Evolutionary conservation across 2,888 invertebrate genomes (phyloP).

Genomic region (Tenthredo scrophulariae): DNA sequence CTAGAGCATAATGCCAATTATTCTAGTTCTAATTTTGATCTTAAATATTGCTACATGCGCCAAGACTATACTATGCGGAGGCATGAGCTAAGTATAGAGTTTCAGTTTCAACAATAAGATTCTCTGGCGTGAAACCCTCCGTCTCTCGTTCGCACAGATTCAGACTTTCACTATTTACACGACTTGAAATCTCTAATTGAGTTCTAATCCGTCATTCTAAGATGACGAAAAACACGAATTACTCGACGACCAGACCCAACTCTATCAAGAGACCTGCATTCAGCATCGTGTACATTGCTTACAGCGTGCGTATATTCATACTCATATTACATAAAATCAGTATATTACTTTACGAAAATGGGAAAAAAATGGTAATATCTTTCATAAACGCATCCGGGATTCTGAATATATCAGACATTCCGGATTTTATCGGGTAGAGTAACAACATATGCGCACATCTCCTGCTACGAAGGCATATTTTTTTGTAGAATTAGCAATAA

Average conservation of each 20-base stretch:
- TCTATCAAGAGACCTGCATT: constrained; percentile 11
- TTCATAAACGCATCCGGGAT: neutral
- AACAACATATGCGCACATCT: neutral
- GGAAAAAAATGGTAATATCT: neutral
- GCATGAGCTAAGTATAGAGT: constrained; percentile 44
- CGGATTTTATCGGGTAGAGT: neutral
- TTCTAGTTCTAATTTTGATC: constrained; percentile 45
- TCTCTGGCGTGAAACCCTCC: constrained; percentile 23
- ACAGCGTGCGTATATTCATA: constrained; percentile 41
- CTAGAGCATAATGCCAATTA: constrained; percentile 32
- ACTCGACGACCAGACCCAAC: neutral
- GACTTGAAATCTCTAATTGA: neutral
- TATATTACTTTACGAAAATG: neutral
- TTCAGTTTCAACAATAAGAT: constrained; percentile 42
- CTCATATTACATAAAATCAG: neutral
- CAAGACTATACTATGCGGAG: neutral
- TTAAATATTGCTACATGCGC: constrained; percentile 16
- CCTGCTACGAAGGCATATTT: neutral
- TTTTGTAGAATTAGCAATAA: neutral
- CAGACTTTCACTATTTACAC: neutral
- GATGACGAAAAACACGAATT: constrained; percentile 19
- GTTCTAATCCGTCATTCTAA: constrained; percentile 1
- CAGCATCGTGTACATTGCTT: constrained; percentile 37
- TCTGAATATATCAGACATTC: neutral
- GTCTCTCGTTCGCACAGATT: constrained; percentile 7